These are phyloP conservation scores for Pissodes strobi DNA, from an alignment of 1,140 invertebrate genomes.

Conservation along the genomic window DNA sequence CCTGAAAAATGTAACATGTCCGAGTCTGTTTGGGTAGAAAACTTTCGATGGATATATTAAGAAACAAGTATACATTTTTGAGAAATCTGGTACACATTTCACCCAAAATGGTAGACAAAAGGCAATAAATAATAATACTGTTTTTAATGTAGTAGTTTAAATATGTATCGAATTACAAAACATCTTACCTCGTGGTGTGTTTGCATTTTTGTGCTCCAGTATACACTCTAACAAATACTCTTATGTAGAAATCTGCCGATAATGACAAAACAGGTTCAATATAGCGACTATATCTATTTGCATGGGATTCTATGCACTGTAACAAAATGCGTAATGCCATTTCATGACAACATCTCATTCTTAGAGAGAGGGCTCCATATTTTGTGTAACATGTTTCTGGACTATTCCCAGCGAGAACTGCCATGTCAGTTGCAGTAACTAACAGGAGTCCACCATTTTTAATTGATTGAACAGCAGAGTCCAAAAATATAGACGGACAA, in stretches of 20 bases:
- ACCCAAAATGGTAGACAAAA: too few species aligned
- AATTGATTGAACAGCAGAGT: slow-evolving; percentile 85
- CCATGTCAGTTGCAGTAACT: slow-evolving; percentile 98
- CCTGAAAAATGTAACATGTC: too few species aligned
- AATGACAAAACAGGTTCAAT: slow-evolving; percentile 90
- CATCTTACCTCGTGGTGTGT: too few species aligned
- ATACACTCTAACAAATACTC: slow-evolving; percentile 89
- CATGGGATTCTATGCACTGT: slow-evolving; percentile 87
- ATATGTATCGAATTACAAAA: too few species aligned
- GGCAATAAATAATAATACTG: too few species aligned
- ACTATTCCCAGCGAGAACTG: slow-evolving; percentile 92
- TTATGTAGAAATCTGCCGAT: slow-evolving; percentile 96
- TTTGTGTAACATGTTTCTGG: slow-evolving; percentile 91
- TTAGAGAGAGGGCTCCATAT: slow-evolving; percentile 90
- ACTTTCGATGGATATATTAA: too few species aligned
- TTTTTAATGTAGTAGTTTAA: too few species aligned
- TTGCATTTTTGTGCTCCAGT: slow-evolving; percentile 84
- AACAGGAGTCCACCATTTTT: slow-evolving; percentile 82
- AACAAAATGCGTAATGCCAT: slow-evolving; percentile 92
- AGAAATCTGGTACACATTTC: too few species aligned
- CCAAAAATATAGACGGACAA: slow-evolving; percentile 90
- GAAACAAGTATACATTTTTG: too few species aligned
- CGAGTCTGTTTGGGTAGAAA: too few species aligned
- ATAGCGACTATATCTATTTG: slow-evolving; percentile 90
- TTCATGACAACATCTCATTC: slow-evolving; percentile 92